These are phyloP conservation scores for Harpalus rufipes DNA, from an alignment of 2,888 invertebrate genomes.

Conservation along the genomic window DNA sequence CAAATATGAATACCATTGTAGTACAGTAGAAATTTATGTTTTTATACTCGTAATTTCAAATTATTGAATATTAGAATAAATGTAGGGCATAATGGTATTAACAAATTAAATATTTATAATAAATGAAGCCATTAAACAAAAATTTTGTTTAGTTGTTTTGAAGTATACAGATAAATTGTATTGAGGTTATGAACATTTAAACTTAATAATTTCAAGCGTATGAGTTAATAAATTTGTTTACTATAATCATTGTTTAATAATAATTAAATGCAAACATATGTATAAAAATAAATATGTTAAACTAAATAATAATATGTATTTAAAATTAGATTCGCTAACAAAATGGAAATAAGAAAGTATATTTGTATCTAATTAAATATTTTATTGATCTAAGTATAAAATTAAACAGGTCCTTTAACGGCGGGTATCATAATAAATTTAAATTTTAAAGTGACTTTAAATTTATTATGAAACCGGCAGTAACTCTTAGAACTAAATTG, in stretches of 20 bases:
- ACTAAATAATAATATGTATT: conserved; percentile 7
- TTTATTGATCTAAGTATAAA: conserved; percentile 7
- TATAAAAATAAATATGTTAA: not conserved
- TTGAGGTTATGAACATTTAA: conserved; percentile 6
- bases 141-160: not conserved
- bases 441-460: conserved; percentile 1
- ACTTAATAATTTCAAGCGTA: conserved; percentile 3
- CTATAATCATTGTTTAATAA: not conserved
- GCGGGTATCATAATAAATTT: not conserved
- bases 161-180: conserved; percentile 4
- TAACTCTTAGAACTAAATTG: not conserved
- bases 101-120: conserved; percentile 4
- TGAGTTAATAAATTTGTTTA: conserved; percentile 1
- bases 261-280: conserved; percentile 1
- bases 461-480: not conserved
- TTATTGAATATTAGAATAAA: conserved; percentile 3
- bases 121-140: not conserved
- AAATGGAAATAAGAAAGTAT: not conserved
- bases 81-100: not conserved
- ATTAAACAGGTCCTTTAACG: not conserved
- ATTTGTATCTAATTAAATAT: conserved; percentile 7
- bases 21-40: not conserved
- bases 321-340: conserved; percentile 3
- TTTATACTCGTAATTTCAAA: not conserved
- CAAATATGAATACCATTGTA: not conserved